Percentiles rank a stretch among this genome's conserved stretches.
These are phyloP conservation scores for Cheiracanthium punctorium DNA, from an alignment of 2,888 invertebrate species.

Conservation along the genomic window DNA sequence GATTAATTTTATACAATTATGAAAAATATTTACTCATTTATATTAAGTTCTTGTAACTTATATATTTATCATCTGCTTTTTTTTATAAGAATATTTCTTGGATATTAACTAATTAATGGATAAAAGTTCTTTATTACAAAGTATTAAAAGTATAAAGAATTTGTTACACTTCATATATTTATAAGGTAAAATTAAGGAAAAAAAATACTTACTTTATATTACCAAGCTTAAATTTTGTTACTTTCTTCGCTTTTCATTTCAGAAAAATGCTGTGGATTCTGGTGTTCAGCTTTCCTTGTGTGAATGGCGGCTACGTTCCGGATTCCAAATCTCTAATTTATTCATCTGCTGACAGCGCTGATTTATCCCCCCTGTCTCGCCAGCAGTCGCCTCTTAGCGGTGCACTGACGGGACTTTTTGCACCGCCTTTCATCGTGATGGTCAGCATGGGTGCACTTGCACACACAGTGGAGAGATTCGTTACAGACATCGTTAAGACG, in stretches of 20 bases:
- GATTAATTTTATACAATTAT: too few species aligned
- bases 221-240: too few species aligned
- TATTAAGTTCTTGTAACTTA: too few species aligned
- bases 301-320: background rate
- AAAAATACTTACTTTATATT: too few species aligned
- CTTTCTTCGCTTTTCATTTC: background rate
- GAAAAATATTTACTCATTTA: too few species aligned
- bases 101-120: too few species aligned
- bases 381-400: constrained; percentile 30
- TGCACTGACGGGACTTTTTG: constrained; percentile 46
- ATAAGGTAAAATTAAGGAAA: too few species aligned
- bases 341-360: background rate
- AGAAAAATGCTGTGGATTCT: background rate
- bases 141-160: too few species aligned
- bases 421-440: constrained; percentile 40
- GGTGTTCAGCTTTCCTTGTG: background rate
- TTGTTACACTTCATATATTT: too few species aligned
- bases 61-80: too few species aligned
- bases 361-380: background rate
- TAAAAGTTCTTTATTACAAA: too few species aligned
- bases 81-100: too few species aligned
- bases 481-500: constrained; percentile 44
- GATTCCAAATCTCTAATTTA: background rate
- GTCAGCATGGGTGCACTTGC: constrained; percentile 38
- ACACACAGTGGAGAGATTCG: constrained; percentile 57